phyloP scores from a whole-genome alignment of 1,140 invertebrate species.

The Drosophila aff. region DNA sequence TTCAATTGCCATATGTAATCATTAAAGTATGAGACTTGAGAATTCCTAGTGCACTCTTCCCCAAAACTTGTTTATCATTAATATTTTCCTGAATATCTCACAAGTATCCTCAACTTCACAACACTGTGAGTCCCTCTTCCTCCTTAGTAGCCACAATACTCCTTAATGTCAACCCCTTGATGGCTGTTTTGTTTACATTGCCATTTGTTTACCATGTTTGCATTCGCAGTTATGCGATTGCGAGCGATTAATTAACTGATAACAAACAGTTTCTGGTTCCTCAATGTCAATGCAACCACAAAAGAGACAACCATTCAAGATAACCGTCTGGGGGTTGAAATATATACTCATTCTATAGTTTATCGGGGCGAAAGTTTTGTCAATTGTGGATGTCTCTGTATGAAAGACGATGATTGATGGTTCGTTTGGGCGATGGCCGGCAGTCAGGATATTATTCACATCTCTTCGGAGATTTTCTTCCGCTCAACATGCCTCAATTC shows the following conservation, averaged over 20 bases:
- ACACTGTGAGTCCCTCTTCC: slow-evolving; percentile 8
- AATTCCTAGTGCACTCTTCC: not conserved
- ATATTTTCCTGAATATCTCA: not conserved
- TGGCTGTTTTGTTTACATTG: slow-evolving; percentile 56
- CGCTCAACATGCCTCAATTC: slow-evolving; percentile 14
- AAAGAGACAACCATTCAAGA: slow-evolving; percentile 28
- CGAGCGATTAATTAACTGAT: slow-evolving; percentile 79
- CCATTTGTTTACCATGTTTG: slow-evolving; percentile 40
- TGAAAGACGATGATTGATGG: slow-evolving; percentile 53
- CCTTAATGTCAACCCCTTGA: slow-evolving; percentile 59
- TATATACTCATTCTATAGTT: slow-evolving; percentile 9
- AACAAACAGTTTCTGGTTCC: slow-evolving; percentile 39
- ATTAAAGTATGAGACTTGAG: too few species aligned
- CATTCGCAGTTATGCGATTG: slow-evolving; percentile 57
- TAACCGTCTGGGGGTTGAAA: slow-evolving; percentile 3
- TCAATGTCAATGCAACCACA: slow-evolving; percentile 73
- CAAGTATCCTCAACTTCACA: not conserved
- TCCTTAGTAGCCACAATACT: not conserved
- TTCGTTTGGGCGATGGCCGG: not conserved
- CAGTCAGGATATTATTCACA: slow-evolving; percentile 2
- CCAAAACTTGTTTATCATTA: not conserved
- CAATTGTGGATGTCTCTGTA: slow-evolving; percentile 54
- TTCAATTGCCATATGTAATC: too few species aligned
- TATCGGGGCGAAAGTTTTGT: slow-evolving; percentile 61
- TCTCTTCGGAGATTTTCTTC: slow-evolving; percentile 11